Conservation (phyloP, 2,113 vertebrate species). For the Cinclus cinclus region DNA sequence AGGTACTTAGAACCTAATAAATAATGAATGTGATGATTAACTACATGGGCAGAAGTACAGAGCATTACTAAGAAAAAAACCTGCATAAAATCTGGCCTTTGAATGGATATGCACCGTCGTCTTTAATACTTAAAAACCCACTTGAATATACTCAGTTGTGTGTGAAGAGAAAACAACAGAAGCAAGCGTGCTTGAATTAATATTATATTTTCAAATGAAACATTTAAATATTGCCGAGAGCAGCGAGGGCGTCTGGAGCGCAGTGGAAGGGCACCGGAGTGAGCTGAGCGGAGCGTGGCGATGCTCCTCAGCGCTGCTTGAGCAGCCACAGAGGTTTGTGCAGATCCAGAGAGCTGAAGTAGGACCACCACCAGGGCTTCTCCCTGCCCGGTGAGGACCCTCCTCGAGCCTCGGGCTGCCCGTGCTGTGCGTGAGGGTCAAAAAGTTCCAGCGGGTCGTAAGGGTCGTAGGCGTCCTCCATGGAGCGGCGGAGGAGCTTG, state of each 20-base stretch:
- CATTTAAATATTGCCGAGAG: conserved; percentile 11
- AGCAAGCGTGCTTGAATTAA: neutral
- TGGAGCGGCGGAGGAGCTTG: conserved; percentile 70
- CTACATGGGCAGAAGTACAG: neutral
- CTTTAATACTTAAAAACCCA: conserved; percentile 40
- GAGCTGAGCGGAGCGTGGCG: neutral
- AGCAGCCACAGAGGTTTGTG: conserved; percentile 90
- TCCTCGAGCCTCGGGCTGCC: conserved; percentile 48
- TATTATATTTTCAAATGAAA: conserved; percentile 17
- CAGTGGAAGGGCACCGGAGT: neutral
- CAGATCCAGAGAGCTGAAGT: conserved; percentile 85
- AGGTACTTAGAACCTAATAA: conserved; percentile 53
- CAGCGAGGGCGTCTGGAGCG: neutral
- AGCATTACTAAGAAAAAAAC: neutral
- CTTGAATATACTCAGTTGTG: neutral
- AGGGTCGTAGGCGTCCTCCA: conserved; percentile 66
- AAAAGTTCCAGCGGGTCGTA: conserved; percentile 81
- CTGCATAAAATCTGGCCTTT: neutral
- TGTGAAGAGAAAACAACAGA: conserved; percentile 10
- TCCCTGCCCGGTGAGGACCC: conserved; percentile 53
- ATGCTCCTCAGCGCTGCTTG: conserved; percentile 70
- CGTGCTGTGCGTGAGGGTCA: conserved; percentile 69
- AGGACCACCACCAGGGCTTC: conserved; percentile 98
- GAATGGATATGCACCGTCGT: neutral
- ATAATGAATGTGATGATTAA: conserved; percentile 42